Evolutionary conservation across 2,113 vertebrate species (phyloP), one percentile per base, ranked within the genome.

Genomic region (Ochotona curzoniae): DNA sequence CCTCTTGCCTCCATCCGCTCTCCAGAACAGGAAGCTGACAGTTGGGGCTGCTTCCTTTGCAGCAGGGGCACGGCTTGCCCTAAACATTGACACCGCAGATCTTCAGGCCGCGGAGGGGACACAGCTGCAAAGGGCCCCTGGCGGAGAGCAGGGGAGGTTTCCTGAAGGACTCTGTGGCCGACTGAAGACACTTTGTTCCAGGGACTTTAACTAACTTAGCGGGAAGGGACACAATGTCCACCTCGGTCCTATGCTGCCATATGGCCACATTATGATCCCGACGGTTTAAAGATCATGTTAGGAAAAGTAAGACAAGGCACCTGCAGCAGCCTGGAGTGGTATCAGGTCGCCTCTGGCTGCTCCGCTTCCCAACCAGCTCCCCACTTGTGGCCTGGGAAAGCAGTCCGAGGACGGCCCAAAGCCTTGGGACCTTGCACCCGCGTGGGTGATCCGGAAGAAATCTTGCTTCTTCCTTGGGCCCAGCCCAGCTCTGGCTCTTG

Each of bases 31-130:
- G 92, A 74, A 82, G 92, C 44, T 66, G 76, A 87, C 67, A 7
- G 60, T 8, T 61, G 23, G 44, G 26, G 78, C 57, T 28, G 69
- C 84, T 87, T 96, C 90, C 95, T 93, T 9, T 88, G 87, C 23
- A 49, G 83, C 81, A 30, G 23, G n/a, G 64, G 87, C 26, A 15
- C 63, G 81, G 57, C 1, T n/a, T 4, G 23, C 69, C 54, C 21
- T 30, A 2, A 78, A 49, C 2, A 30, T 57, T 47, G 81, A 70
- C 3, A 0, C 44, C 7, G 83, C 70, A 35, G 79, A 6, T 60
- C 57, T 54, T 47, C 49, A 64, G 4, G 35, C 73, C 35, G 13
- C 23, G 13, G 38, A 67, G n/a, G 25, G 75, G 63, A 87, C 32
- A 74, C 54, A 79, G 73, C 54, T n/a, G 74, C 63, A 30, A 7